phyloP scores from a whole-genome alignment of 2,797 vertebrate species.

The Mormyrus hasselquistii region DNA sequence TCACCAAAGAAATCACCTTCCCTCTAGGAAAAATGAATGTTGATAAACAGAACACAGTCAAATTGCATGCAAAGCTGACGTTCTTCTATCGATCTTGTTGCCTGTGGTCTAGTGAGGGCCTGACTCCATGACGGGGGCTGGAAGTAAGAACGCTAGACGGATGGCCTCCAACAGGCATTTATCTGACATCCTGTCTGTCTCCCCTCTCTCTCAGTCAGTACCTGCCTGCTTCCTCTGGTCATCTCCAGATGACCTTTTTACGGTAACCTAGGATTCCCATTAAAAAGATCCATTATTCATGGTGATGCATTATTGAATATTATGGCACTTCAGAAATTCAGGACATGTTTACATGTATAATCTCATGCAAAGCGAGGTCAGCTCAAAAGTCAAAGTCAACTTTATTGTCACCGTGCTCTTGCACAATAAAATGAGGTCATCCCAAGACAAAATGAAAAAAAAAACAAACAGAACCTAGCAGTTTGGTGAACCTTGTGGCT shows the following conservation, averaged over 20 bases:
- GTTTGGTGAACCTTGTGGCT: neutral
- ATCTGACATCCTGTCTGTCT: neutral
- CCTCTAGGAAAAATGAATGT: neutral
- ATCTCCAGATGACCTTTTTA: conserved; percentile 6
- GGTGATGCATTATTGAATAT: conserved; percentile 22
- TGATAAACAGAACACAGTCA: neutral
- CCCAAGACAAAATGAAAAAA: neutral
- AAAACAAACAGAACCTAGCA: neutral
- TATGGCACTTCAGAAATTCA: neutral
- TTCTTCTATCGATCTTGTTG: neutral
- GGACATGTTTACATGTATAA: neutral
- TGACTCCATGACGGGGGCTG: neutral
- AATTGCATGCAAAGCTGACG: neutral
- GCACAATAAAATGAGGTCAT: neutral
- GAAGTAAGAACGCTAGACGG: neutral
- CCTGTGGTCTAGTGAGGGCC: neutral
- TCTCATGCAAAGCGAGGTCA: neutral
- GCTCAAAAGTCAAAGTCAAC: neutral
- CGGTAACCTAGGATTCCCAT: neutral
- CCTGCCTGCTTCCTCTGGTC: neutral
- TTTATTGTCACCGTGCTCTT: neutral
- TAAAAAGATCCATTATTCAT: conserved; percentile 25
- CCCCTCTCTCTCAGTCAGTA: neutral
- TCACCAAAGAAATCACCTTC: neutral
- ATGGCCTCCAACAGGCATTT: neutral